Evolutionary conservation across 2,113 vertebrate species (phyloP).

Genomic region (Dicaeum eximium): DNA sequence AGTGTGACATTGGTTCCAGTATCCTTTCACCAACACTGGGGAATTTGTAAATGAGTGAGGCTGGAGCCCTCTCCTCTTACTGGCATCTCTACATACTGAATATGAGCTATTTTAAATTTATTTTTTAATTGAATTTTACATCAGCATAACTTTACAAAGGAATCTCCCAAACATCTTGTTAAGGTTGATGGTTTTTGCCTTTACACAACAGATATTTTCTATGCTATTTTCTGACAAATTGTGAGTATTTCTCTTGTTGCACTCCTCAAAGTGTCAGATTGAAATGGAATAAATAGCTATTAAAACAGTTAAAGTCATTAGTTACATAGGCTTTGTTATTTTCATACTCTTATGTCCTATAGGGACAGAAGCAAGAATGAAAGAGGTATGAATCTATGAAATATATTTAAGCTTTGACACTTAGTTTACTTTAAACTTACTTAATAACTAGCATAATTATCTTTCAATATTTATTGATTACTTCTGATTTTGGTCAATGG

Average conservation of each 20-base stretch:
- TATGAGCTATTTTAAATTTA: background rate
- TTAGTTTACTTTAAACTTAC: background rate
- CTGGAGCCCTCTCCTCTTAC: background rate
- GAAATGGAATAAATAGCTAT: background rate
- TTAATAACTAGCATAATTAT: background rate
- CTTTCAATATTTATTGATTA: background rate
- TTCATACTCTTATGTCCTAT: background rate
- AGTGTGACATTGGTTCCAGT: background rate
- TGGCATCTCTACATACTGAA: background rate
- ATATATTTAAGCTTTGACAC: background rate
- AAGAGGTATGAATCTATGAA: background rate
- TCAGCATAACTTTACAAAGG: background rate
- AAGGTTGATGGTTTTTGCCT: background rate
- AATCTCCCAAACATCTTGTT: background rate
- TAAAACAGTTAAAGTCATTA: background rate
- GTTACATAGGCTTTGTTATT: background rate
- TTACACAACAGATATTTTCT: background rate
- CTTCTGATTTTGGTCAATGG: background rate
- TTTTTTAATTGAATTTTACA: background rate
- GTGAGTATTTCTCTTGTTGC: background rate
- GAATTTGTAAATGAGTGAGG: background rate
- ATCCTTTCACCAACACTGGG: background rate
- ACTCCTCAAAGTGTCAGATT: background rate
- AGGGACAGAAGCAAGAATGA: background rate
- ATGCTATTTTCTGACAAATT: background rate